Percentiles rank a stretch among this genome's conserved stretches.
Conservation (phyloP, 2,797 vertebrate species). For the Malurus leucopterus region DNA sequence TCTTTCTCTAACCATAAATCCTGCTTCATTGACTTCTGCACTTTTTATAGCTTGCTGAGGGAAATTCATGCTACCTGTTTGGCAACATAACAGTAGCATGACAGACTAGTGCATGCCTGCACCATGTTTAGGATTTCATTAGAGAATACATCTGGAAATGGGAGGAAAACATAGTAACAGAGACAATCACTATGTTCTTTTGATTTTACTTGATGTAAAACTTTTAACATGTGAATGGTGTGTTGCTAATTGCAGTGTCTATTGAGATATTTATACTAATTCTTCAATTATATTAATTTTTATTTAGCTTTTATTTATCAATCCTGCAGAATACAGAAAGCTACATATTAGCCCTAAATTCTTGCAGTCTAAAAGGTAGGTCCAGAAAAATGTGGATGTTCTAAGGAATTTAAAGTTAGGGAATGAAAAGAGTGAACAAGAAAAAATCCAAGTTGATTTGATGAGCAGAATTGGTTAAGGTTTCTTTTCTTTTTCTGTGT, state of each 20-base stretch:
- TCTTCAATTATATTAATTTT: background rate
- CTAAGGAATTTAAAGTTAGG: background rate
- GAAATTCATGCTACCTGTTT: slow-evolving; percentile 58
- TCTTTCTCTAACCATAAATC: slow-evolving; percentile 65
- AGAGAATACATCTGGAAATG: background rate
- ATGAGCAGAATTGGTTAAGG: background rate
- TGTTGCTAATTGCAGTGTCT: background rate
- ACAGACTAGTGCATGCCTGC: background rate
- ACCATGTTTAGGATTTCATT: slow-evolving; percentile 18
- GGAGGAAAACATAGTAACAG: background rate
- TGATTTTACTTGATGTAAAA: background rate
- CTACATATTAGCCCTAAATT: background rate
- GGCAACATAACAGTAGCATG: slow-evolving; percentile 38
- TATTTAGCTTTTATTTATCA: background rate
- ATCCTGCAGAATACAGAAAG: background rate
- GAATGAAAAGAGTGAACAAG: background rate
- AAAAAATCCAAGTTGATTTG: background rate
- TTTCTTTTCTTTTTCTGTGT: background rate
- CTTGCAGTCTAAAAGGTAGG: background rate
- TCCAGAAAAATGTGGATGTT: background rate
- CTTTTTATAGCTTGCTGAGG: slow-evolving; percentile 46
- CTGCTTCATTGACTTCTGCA: slow-evolving; percentile 49
- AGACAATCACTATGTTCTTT: background rate
- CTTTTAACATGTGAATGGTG: background rate
- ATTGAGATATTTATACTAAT: background rate